Percentiles rank a stretch among this genome's conserved stretches.
These are phyloP conservation scores for Aplysina aerophoba DNA, from an alignment of 37 sponge, comb jelly and placozoan genomes.

Conservation along the genomic window DNA sequence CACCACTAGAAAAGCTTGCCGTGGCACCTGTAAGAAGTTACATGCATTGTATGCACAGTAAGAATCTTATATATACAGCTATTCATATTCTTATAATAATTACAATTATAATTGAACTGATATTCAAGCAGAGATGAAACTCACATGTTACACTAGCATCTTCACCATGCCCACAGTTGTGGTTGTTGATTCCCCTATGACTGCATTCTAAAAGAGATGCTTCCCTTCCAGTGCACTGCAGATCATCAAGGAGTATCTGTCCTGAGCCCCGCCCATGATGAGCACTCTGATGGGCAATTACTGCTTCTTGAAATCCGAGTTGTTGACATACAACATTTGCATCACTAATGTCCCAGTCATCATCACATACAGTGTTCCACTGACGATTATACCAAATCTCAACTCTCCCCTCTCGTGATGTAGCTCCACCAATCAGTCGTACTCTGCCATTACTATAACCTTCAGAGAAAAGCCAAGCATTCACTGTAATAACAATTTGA, in stretches of 20 bases:
- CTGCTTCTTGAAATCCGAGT: conserved; percentile 11
- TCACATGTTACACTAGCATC: conserved; percentile 21
- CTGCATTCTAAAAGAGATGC: neutral
- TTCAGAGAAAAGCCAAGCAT: too few relatives aligned
- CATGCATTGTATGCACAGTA: neutral
- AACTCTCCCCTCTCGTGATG: conserved; percentile 13
- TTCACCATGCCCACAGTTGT: conserved; percentile 2
- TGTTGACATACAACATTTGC: conserved; percentile 28
- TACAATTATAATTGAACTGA: too few relatives aligned
- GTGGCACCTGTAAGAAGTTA: neutral
- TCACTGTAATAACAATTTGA: too few relatives aligned
- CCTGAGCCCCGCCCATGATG: conserved; percentile 4
- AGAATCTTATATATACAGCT: neutral
- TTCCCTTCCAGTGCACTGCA: conserved; percentile 15
- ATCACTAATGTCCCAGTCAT: conserved; percentile 1
- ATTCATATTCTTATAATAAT: neutral
- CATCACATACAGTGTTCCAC: conserved; percentile 31
- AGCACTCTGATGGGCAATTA: neutral
- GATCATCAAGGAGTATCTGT: neutral
- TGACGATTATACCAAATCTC: neutral
- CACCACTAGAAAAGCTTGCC: too few relatives aligned
- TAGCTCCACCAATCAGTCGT: neutral
- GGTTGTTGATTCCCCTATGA: neutral
- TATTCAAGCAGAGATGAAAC: too few relatives aligned
- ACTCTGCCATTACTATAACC: too few relatives aligned